Conservation (phyloP, 30 jellyfish, hydroid and myxozoan genomes). For the Chironex yamaguchii region DNA sequence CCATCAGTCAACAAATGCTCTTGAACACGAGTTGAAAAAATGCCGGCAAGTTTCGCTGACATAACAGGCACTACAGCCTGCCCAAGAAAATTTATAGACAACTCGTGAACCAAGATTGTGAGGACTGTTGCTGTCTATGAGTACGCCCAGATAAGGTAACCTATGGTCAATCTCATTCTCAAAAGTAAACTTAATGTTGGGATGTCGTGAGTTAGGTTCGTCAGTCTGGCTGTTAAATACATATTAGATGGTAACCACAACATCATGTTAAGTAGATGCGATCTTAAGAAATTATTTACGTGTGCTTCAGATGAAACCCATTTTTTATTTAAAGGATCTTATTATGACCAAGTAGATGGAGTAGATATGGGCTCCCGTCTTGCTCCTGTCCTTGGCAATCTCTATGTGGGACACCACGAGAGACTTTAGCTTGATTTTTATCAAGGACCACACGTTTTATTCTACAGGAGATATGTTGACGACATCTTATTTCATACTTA, state of each 20-base stretch:
- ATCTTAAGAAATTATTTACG: background rate
- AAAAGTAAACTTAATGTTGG: too few species aligned
- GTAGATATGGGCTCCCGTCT: too few species aligned
- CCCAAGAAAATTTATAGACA: too few species aligned
- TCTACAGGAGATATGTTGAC: background rate
- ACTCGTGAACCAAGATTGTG: too few species aligned
- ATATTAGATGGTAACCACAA: background rate
- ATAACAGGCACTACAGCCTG: too few species aligned
- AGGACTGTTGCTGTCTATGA: too few species aligned
- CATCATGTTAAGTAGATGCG: background rate
- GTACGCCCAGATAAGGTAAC: too few species aligned
- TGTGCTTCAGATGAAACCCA: constrained; percentile 7
- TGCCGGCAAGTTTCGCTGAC: too few species aligned
- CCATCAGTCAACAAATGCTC: too few species aligned
- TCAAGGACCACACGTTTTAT: constrained; percentile 1
- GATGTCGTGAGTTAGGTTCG: too few species aligned
- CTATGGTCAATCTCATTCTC: too few species aligned
- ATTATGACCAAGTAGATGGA: background rate
- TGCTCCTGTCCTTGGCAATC: constrained; percentile 18
- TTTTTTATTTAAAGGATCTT: background rate
- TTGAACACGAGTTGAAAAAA: too few species aligned
- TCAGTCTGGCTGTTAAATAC: background rate
- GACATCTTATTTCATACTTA: background rate
- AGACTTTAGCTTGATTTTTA: background rate
- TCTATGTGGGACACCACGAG: constrained; percentile 14